Evolutionary conservation across 2,888 invertebrate species (phyloP), one percentile per base, ranked within the genome.

Genomic region (Leptopilina syphax): DNA sequence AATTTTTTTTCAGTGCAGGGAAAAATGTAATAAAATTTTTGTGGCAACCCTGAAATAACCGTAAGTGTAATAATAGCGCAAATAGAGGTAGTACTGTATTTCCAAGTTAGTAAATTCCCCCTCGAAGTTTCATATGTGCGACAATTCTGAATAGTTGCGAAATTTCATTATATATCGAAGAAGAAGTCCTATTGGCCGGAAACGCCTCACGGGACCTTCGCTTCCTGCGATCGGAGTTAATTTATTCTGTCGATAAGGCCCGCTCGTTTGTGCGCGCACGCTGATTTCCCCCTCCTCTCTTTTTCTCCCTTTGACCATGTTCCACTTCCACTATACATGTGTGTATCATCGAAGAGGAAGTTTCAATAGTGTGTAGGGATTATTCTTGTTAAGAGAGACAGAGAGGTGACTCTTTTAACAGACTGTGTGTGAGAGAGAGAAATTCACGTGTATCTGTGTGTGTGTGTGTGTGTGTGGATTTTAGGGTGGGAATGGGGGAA

Each of bases 141-240:
- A 91, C 91, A 91, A 34, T 34, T 34, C 4, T 1, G 34, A 34
- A 34, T 34, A 34, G 34, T 34, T 34, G 34, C 3, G 34, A 91
- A 54, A 54, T 70, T 12, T 7, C 1, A 27, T 54, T 34, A 34
- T 54, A 50, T 13, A 13, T 70, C 5, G 7, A 0, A 27, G 34
- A 41, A 66, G 9, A 41, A 66, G 27, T 41, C 6, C 10, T 3
- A 3, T 47, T 8, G 34, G 34, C 54, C 73, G 73, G 57, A 73
- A 73, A 57, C 47, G 47, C 34, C 34, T 73, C 27, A 54, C 27
- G 54, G 57, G 13, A 41, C 73, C 27, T 73, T 73, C 60, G 18
- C 63, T 67, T 66, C 65, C 57, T 13, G 50, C 79, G 44, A 63
- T 54, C 68, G 8, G 9, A 57, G 79, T 73, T 81, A 83, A 83